Evolutionary conservation across 2,888 invertebrate genomes (phyloP), one percentile per base, ranked within the genome.

Genomic region (Lochmaea capreae): DNA sequence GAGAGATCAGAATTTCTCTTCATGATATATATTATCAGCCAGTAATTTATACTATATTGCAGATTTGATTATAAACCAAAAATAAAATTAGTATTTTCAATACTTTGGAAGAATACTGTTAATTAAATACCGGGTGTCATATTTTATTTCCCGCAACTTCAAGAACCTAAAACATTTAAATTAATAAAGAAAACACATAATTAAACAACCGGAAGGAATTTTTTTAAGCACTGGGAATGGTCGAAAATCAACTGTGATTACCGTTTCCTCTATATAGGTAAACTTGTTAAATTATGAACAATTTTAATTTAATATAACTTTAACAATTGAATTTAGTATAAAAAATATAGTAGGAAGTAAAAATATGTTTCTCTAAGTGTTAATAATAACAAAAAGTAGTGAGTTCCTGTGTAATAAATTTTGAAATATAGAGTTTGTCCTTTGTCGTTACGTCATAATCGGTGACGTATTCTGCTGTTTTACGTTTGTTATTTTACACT

Each of bases 1-100:
- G 5, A 49, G n/a, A 49, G n/a, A n/a, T 49, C 52, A 18, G 18
- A 54, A 54, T 54, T n/a, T n/a, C n/a, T 54, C 52, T 54, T 54
- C n/a, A 9, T 8, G 16, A 4, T 16, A 54, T 54, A 54, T 16
- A 16, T 11, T n/a, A n/a, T 52, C n/a, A n/a, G 5, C 4, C 11
- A 2, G 46, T 52, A 16, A 54, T n/a, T 49, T 49, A 49, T 49
- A 39, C 9, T 14, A 14, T 18, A 54, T 54, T 54, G 54, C 18
- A 54, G 18, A 54, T 54, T 54, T 6, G 3, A 10, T 3, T 54
- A 54, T 54, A 54, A 10, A 18, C 10, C 16, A 6, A 54, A 10
- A 10, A 16, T 18, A 9, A 18, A 8, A 8, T 54, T 54, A 18
- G 33, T 39, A 39, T 39, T 39, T 39, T 39, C 33, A 39, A 39